Evolutionary conservation across 1,140 invertebrate genomes (phyloP), one percentile per base, ranked within the genome.

Genomic region (Anadara kagoshimensis): DNA sequence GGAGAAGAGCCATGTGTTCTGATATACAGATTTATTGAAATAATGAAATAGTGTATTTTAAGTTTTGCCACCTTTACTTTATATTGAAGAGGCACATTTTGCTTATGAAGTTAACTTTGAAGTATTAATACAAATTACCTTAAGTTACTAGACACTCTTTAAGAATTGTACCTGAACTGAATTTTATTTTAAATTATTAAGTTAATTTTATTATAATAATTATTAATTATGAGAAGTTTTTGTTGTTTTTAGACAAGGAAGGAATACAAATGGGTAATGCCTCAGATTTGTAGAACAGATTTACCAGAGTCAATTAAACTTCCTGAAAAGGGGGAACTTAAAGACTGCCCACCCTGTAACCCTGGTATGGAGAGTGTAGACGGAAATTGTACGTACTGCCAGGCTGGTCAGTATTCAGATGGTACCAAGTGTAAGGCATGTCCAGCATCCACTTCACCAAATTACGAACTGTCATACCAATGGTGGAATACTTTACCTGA

Each of bases 401-500:
- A 83, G 24, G 73, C 61, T 1, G 85, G 89, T 59, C 68, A 85
- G 26, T 90, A 75, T 65, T 90, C 90, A 8, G 75, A 49, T 5
- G 83, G 88, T 56, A 69, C 82, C 75, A 80, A 79, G 8, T 93
- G 92, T 82, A 59, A 83, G 58, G 61, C 76, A 1, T 93, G 92
- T 83, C 89, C 91, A 2, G 85, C 85, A 1, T 89, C 88, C 11
- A 92, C 92, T 1, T 89, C 90, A 2, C 91, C 92, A 7, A 89
- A 91, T 44, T 91, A 90, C 68, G 90, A 90, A 5, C 83, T 92
- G 20, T 86, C 89, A 63, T 90, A 90, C 79, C 86, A 85, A 24
- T 89, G 89, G 82, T 93, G 92, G 92, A 87, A 91, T 53, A 78
- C 82, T 18, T 79, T 92, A 81, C 92, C 92, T 2, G 78, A 83